Base-by-base conservation (phyloP, 2,797 vertebrate genomes). In the Notolepis coatsorum region DNA sequence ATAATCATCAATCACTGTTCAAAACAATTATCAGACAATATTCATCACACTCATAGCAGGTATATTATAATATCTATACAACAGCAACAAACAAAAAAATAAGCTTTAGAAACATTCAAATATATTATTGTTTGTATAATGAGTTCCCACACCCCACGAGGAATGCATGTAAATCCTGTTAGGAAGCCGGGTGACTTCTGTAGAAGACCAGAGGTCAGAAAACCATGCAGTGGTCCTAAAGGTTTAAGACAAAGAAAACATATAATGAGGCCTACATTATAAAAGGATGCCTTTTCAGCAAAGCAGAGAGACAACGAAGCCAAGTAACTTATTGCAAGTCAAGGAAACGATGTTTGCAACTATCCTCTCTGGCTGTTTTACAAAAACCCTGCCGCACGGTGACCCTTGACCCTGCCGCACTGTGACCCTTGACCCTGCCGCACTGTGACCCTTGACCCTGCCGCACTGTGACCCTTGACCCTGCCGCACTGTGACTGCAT, bases 31-130 rank as follows among this genome's bases (percentile, higher is more conserved):
- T 84, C 63, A 68, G 79, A 89, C 89, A 90, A 90, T 92, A 88
- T 85, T 88, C 75, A 86, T 86, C 71, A 82, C 89, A 91, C 87
- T 91, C 84, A 86, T 86, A 90, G 81, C 87, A 84, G 86, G 66
- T 85, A 82, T 88, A 88, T 83, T 71, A 78, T 87, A 92, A 91
- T 89, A 91, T 89, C 82, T 60, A 92, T 91, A 88, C 88, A 91
- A 89, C 89, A 83, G 85, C 83, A 65, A 84, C 87, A 37, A n/a
- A 35, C 4, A 65, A 61, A 78, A 61, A 10, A 46, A 68, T n/a
- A 90, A 88, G 80, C 82, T 88, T 91, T 68, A 88, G 73, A 89
- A 91, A 91, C 88, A 91, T 86, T 90, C 80, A 85, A 88, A 88
- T 85, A 86, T 80, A 88, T 86, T 79, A 88, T 80, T 88, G 80